Conservation (phyloP, 2,113 vertebrate species). For the Pseudorectes ferrugineus region DNA sequence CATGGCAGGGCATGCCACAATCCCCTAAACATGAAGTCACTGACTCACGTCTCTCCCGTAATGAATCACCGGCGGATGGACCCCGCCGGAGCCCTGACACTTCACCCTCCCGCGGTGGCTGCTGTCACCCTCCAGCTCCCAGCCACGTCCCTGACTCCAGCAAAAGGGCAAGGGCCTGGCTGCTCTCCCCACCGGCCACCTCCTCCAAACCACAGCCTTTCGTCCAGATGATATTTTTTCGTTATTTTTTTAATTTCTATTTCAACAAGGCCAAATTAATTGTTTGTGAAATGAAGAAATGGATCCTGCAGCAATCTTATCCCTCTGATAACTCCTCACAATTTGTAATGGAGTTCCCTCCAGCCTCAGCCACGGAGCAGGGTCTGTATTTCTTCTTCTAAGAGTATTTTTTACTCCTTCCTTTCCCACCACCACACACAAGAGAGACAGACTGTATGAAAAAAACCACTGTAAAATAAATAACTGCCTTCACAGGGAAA, state of each 20-base stretch:
- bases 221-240: not conserved
- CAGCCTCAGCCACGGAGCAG: not conserved
- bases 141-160: not conserved
- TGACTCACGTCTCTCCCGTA: not conserved
- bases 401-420: not conserved
- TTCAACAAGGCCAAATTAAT: not conserved
- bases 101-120: not conserved
- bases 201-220: not conserved
- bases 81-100: not conserved
- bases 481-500: not conserved
- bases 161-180: not conserved
- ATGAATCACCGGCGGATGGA: conserved; percentile 24
- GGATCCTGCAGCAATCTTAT: conserved; percentile 9
- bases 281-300: not conserved
- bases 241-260: not conserved
- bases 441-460: not conserved
- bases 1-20: conserved; percentile 5
- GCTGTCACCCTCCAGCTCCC: not conserved
- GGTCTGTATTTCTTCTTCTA: not conserved
- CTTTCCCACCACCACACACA: not conserved
- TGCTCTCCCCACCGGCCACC: not conserved
- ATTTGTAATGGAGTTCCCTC: not conserved
- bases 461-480: not conserved
- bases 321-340: conserved; percentile 12
- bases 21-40: conserved; percentile 23